These are phyloP conservation scores for Ptychodera flava DNA, from an alignment of 35 echinoderm and acorn worm genomes.

Conservation along the genomic window DNA sequence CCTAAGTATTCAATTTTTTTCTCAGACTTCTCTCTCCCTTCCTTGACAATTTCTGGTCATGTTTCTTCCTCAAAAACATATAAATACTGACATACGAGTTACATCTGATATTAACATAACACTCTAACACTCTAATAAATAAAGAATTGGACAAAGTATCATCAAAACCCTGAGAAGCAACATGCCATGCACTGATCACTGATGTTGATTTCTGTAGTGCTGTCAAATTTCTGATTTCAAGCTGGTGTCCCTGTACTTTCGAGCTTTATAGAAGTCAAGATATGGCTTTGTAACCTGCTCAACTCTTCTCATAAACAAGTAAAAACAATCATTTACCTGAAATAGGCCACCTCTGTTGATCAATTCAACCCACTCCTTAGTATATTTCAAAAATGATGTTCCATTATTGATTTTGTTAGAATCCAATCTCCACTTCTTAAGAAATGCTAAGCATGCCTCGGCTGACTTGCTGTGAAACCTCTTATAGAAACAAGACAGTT, in stretches of 20 bases:
- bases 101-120: constrained; percentile 7
- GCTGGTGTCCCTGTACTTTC: background rate
- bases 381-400: constrained; percentile 12
- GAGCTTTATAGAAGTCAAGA: background rate
- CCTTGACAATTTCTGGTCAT: background rate
- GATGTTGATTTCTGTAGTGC: background rate
- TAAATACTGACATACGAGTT: background rate
- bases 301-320: constrained; percentile 15
- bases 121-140: background rate
- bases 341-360: constrained; percentile 17
- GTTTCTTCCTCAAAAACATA: background rate
- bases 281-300: constrained; percentile 3
- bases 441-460: background rate
- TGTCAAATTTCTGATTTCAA: background rate
- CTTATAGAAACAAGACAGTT: constrained; percentile 7
- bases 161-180: background rate
- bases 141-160: background rate
- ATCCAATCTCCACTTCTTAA: constrained; percentile 15
- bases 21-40: background rate
- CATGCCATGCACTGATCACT: background rate
- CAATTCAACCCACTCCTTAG: background rate
- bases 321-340: constrained; percentile 22
- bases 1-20: background rate
- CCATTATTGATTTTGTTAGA: background rate
- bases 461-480: constrained; percentile 6